These are phyloP conservation scores for Neodiprion virginianus DNA, from an alignment of 1,140 invertebrate species.

Conservation along the genomic window DNA sequence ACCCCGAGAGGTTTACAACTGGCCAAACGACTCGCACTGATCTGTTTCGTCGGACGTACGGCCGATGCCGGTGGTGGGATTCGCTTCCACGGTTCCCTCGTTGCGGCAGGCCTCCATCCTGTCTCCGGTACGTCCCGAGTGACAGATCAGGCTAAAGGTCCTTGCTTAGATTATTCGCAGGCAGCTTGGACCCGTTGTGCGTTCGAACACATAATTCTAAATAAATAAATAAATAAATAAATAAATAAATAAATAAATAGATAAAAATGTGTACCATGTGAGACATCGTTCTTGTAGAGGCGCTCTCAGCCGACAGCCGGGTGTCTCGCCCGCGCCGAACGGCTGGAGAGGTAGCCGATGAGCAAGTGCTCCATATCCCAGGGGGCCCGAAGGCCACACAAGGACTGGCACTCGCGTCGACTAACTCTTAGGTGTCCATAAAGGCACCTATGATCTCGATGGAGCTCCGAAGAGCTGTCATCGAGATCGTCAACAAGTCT, in stretches of 20 bases:
- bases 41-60: neutral
- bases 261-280: no score
- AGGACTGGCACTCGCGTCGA: neutral
- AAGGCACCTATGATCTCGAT: slow-evolving; percentile 42
- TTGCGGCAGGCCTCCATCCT: neutral
- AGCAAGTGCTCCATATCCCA: neutral
- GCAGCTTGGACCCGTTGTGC: neutral
- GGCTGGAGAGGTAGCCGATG: neutral
- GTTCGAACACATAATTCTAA: neutral
- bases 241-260: neutral
- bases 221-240: no score
- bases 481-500: no score
- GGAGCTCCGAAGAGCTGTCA: no score
- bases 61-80: neutral
- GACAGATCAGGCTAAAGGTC: neutral
- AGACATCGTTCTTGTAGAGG: no score
- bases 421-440: slow-evolving; percentile 24
- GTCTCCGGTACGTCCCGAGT: neutral
- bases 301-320: no score
- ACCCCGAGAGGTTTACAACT: neutral
- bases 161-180: neutral
- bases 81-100: neutral
- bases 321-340: no score
- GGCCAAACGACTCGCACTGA: neutral
- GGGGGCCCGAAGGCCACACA: neutral